Evolutionary conservation across 2,888 invertebrate genomes (phyloP).

Genomic region (Pristionchus exspectatus): DNA sequence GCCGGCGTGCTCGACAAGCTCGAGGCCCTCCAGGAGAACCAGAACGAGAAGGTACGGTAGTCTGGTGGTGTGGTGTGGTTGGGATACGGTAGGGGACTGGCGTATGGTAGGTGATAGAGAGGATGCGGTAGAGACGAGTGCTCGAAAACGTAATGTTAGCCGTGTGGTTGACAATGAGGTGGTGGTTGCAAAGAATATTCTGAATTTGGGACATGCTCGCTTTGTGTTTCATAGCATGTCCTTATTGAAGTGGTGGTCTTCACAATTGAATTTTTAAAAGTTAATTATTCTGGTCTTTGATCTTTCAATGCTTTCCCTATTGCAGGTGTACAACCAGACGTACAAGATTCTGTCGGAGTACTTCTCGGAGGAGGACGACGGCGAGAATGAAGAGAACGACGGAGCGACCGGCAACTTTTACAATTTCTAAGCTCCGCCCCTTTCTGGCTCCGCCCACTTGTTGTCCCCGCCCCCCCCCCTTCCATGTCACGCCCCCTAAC

Average conservation of each 20-base stretch:
- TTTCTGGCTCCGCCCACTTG: neutral
- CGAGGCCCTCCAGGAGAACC: slow-evolving; percentile 81
- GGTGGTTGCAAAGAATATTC: too few species aligned
- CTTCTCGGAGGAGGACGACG: slow-evolving; percentile 79
- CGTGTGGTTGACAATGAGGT: too few species aligned
- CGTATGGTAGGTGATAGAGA: neutral
- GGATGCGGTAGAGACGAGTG: too few species aligned
- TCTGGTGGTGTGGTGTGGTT: neutral
- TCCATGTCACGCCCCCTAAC: neutral
- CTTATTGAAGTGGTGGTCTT: neutral
- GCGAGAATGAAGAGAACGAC: slow-evolving; percentile 55
- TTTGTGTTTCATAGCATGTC: neutral
- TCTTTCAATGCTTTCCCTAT: neutral
- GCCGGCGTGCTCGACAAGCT: slow-evolving; percentile 84
- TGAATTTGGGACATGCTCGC: neutral
- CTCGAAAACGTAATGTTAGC: too few species aligned
- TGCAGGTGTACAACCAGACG: slow-evolving; percentile 80
- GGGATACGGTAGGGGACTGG: neutral
- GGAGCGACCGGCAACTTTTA: neutral
- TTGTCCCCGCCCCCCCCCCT: neutral
- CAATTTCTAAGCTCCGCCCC: slow-evolving; percentile 15
- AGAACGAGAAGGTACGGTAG: slow-evolving; percentile 80
- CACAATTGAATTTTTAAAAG: too few species aligned
- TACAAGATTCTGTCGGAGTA: slow-evolving; percentile 81
- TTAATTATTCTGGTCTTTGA: neutral